Evolutionary conservation across 2,888 invertebrate species (phyloP), one percentile per base, ranked within the genome.

Genomic region (Thyatira batis): DNA sequence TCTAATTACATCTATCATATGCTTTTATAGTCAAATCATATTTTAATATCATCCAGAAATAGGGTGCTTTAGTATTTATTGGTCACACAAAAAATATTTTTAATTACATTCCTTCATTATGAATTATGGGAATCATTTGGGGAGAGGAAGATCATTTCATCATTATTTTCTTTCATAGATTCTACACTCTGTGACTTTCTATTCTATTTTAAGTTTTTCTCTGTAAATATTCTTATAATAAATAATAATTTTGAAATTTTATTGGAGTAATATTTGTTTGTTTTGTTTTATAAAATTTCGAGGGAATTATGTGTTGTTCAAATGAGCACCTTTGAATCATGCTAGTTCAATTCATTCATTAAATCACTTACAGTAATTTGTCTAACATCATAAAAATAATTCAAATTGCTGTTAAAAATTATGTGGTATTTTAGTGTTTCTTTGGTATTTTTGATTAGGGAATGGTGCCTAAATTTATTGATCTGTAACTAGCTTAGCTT

Each of bases 391-490:
- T 30, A 30, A 30, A 30, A 30, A 39, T 17, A 39, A 17, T 17
- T 1, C 39, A 39, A 17, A 39, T 39, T 39, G 17, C 13, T 39
- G 39, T 39, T 5, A 39, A 13, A 33, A 39, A 39, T n/a, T 5
- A 39, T 17, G 17, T 1, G 6, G 1, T n/a, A 5, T 13, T 13
- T 30, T 0, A 33, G 3, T n/a, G n/a, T 33, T 33, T 8, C 17
- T 8, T 39, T 39, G 39, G 39, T 39, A 39, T 63, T 65, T 66
- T 63, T 67, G 66, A 76, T 78, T 80, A 78, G 76, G 78, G 76
- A 82, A 84, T 76, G 85, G 87, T 85, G 88, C 85, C 84, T 87
- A 83, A 75, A 74, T 62, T 65, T 50, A 80, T 76, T 67, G 88
- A 87, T 87, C 87, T 88, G 88, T 85, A 78, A 77, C 61, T 85